phyloP scores from a whole-genome alignment of 2,888 invertebrate species.

The Lithophane socia region DNA sequence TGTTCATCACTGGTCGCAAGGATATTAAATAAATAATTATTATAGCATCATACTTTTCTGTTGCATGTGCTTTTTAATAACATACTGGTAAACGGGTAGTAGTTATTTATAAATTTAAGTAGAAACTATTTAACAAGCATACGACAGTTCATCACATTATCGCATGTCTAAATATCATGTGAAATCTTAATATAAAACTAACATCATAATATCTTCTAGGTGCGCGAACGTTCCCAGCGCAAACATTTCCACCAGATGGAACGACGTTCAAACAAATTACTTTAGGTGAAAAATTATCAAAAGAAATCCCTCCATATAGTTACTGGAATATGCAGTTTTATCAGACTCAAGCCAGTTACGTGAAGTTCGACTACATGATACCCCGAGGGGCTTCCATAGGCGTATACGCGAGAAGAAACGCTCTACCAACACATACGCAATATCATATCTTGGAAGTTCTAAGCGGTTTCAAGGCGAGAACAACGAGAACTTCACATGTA shows the following conservation, averaged over 20 bases:
- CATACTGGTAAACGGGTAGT: slow-evolving; percentile 43
- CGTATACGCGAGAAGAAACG: slow-evolving; percentile 98
- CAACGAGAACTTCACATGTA: slow-evolving; percentile 96
- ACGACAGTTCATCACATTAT: slow-evolving; percentile 78
- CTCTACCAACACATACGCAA: slow-evolving; percentile 98
- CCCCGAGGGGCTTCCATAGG: slow-evolving; percentile 98
- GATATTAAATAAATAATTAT: slow-evolving; percentile 45
- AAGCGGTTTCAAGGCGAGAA: slow-evolving; percentile 96
- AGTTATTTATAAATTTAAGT: slow-evolving; percentile 37
- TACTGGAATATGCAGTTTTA: slow-evolving; percentile 99
- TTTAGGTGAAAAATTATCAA: slow-evolving; percentile 96
- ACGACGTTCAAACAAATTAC: slow-evolving; percentile 97
- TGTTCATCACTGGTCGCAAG: slow-evolving; percentile 65
- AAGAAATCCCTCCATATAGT: slow-evolving; percentile 97
- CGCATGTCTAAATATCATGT: slow-evolving; percentile 69
- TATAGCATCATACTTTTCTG: slow-evolving; percentile 66
- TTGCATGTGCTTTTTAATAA: slow-evolving; percentile 75
- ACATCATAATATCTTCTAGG: slow-evolving; percentile 88
- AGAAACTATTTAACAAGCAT: slow-evolving; percentile 43
- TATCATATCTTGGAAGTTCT: slow-evolving; percentile 98
- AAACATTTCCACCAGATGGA: slow-evolving; percentile 97
- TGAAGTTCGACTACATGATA: slow-evolving; percentile 98
- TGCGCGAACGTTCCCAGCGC: slow-evolving; percentile 96
- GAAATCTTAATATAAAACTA: slow-evolving; percentile 55
- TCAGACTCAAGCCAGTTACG: slow-evolving; percentile 97